Evolutionary conservation across 1,140 invertebrate species (phyloP), one percentile per base, ranked within the genome.

Genomic region (Manduca sexta): DNA sequence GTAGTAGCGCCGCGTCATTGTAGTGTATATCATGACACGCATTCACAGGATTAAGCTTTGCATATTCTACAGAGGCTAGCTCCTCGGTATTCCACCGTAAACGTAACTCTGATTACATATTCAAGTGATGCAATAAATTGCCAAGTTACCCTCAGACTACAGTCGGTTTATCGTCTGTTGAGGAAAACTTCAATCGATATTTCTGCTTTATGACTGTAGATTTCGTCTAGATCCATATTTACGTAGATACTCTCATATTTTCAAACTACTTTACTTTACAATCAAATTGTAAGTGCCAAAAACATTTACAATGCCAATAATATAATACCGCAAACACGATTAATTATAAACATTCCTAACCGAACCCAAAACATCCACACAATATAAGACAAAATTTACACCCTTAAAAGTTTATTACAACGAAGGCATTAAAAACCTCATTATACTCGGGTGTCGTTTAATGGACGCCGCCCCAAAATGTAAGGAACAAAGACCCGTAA

Each of bases 101-200:
- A 38, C 43, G 31, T 41, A 33, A 33, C 46, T 35, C 53, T 37
- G 46, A 54, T 57, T 62, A 62, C 49, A 57, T 52, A 57, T 54
- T 51, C 45, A 54, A 57, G 45, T 51, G 51, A 51, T 21, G 53
- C 45, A 54, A 62, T 62, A 62, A 57, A 62, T 57, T 58, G 13
- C 39, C 31, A 34, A 42, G 53, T 43, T 52, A 57, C 38, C 35
- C 30, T 49, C 47, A 53, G 31, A 21, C 53, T 38, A 16, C 34
- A 31, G 14, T 50, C 17, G 18, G 14, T 17, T 11, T 10, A 17
- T 40, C 17, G 8, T 16, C 18, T 17, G 15, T 18, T 40, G 15
- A 18, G 10, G 38, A 40, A 18, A 40, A 11, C 15, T 40, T 40
- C 38, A 11, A n/a, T 3, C 15, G 18, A 11, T 40, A 17, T 18